A percentile compares a stretch with the other conserved stretches of the same genome.
Evolutionary conservation across 30 jellyfish, hydroid and myxozoan species (phyloP).

Genomic region (Aurelia aurita complex sp. Pacific): DNA sequence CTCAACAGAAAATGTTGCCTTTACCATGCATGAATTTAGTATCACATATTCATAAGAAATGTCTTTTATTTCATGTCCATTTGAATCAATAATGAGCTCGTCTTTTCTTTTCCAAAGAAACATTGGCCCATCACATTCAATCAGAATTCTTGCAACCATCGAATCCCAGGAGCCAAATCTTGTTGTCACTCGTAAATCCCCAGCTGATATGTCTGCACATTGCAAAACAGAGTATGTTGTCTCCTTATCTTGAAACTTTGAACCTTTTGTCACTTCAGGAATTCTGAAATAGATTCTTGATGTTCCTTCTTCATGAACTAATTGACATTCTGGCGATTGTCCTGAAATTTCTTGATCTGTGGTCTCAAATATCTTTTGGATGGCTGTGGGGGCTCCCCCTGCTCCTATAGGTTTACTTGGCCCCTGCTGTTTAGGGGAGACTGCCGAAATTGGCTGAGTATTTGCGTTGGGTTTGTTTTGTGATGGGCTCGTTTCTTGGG

Average conservation of each 20-base stretch:
- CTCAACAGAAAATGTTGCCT: constrained; percentile 79
- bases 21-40: constrained; percentile 90
- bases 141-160: constrained; percentile 75
- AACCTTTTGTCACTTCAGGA: constrained; percentile 46
- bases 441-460: too few relatives aligned
- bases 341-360: neutral
- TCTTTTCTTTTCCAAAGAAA: constrained; percentile 64
- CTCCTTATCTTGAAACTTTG: neutral
- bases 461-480: too few relatives aligned
- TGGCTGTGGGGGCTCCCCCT: constrained; percentile 68
- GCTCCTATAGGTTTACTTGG: constrained; percentile 22
- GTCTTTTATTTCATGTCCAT: neutral
- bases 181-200: constrained; percentile 87
- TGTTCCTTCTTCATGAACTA: constrained; percentile 64
- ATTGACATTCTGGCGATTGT: constrained; percentile 28
- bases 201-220: constrained; percentile 96
- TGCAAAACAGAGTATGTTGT: constrained; percentile 59
- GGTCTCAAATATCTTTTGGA: constrained; percentile 18
- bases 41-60: constrained; percentile 18
- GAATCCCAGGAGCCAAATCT: constrained; percentile 98
- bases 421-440: too few relatives aligned
- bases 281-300: constrained; percentile 73
- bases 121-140: constrained; percentile 88
- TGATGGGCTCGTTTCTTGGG: too few relatives aligned
- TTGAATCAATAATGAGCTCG: neutral